A percentile compares a stretch with the other conserved stretches of the same genome.
Evolutionary conservation across 2,888 invertebrate genomes (phyloP).

Genomic region (Malacosoma neustria): DNA sequence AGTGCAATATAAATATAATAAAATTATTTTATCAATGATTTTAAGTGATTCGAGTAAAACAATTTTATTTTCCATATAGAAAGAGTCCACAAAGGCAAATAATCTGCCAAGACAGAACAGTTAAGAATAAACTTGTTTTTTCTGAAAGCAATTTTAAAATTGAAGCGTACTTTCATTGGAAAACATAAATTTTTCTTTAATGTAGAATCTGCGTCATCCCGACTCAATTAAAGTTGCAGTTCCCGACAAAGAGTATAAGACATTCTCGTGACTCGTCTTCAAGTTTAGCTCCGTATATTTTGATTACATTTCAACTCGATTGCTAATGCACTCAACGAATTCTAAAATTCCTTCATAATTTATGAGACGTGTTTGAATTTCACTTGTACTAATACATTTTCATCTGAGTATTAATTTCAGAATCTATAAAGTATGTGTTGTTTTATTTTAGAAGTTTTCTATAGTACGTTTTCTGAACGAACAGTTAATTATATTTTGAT

Average conservation of each 20-base stretch:
- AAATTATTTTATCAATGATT: too few species aligned
- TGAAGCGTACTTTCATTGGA: slow-evolving; percentile 15
- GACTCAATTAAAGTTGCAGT: slow-evolving; percentile 45
- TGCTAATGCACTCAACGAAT: background rate
- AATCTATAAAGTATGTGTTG: too few species aligned
- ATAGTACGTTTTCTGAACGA: too few species aligned
- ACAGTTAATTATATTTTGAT: too few species aligned
- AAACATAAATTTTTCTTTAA: slow-evolving; percentile 28
- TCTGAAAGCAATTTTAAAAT: background rate
- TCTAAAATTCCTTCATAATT: too few species aligned
- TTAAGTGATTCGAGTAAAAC: too few species aligned
- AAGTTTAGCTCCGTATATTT: slow-evolving; percentile 9
- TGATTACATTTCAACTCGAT: background rate
- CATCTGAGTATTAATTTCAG: too few species aligned
- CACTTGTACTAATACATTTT: too few species aligned
- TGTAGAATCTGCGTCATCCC: slow-evolving; percentile 25
- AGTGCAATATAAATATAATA: too few species aligned
- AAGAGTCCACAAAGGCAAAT: background rate
- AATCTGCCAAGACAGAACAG: background rate
- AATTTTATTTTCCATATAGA: background rate
- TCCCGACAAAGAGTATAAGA: slow-evolving; percentile 19
- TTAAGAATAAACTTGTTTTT: background rate
- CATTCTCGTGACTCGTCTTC: slow-evolving; percentile 10
- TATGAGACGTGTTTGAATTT: too few species aligned
- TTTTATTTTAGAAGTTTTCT: too few species aligned